Conservation (phyloP, 1,140 invertebrate species). For the Zaprionus camerounensis region DNA sequence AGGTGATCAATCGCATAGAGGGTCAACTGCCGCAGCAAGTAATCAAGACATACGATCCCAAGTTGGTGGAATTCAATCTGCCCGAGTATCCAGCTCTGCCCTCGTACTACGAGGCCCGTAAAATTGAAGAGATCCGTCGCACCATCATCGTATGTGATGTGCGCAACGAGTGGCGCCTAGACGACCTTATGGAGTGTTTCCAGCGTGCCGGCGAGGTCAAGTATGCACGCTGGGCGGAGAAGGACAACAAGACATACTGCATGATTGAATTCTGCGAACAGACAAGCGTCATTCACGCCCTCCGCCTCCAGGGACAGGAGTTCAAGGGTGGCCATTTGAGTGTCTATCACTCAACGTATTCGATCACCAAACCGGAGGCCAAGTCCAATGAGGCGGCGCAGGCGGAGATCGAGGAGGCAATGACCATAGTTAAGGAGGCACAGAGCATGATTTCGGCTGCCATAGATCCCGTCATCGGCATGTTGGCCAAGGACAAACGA, state of each 20-base stretch:
- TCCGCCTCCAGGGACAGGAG: slow-evolving; percentile 93
- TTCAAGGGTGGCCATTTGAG: slow-evolving; percentile 88
- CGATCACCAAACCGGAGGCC: slow-evolving; percentile 96
- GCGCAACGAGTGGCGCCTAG: slow-evolving; percentile 88
- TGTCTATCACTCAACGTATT: slow-evolving; percentile 95
- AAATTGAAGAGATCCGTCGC: slow-evolving; percentile 98
- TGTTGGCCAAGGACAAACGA: slow-evolving; percentile 92
- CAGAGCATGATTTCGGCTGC: slow-evolving; percentile 96
- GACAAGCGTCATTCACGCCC: slow-evolving; percentile 92
- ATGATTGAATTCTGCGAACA: slow-evolving; percentile 98
- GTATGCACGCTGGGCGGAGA: slow-evolving; percentile 95
- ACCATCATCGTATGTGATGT: slow-evolving; percentile 94
- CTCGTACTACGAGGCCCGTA: slow-evolving; percentile 93
- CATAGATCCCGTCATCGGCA: slow-evolving; percentile 94
- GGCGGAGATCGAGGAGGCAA: slow-evolving; percentile 97
- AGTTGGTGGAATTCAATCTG: slow-evolving; percentile 92
- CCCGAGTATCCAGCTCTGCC: slow-evolving; percentile 97
- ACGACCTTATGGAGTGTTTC: slow-evolving; percentile 95
- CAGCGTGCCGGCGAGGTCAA: slow-evolving; percentile 95
- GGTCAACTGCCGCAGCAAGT: slow-evolving; percentile 93
- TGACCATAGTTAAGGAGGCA: slow-evolving; percentile 97
- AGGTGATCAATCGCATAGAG: slow-evolving; percentile 95
- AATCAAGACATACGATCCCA: slow-evolving; percentile 96
- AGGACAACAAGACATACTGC: slow-evolving; percentile 91
- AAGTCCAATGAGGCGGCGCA: slow-evolving; percentile 98